Evolutionary conservation across 2,113 vertebrate genomes (phyloP).

Genomic region (Halichoeres trimaculatus): DNA sequence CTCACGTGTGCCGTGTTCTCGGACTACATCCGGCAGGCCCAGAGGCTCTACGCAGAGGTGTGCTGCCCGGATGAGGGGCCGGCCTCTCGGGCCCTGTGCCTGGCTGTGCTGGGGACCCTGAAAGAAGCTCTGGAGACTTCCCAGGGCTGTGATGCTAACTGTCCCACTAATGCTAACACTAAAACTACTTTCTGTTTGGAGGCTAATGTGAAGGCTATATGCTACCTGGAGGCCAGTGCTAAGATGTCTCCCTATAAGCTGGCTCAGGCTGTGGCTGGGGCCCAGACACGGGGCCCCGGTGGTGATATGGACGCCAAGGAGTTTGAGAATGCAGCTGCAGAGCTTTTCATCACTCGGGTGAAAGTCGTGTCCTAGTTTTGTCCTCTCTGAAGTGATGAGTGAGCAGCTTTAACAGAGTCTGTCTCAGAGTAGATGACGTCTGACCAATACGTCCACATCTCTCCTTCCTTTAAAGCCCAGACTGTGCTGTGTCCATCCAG

Average conservation of each 20-base stretch:
- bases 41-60: slow-evolving; percentile 87
- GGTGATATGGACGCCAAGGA: slow-evolving; percentile 89
- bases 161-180: slow-evolving; percentile 50
- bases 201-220: slow-evolving; percentile 58
- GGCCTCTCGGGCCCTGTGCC: slow-evolving; percentile 82
- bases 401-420: background rate
- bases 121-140: slow-evolving; percentile 86
- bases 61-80: slow-evolving; percentile 76
- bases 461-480: background rate
- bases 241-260: slow-evolving; percentile 89
- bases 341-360: slow-evolving; percentile 90
- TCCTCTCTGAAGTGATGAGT: slow-evolving; percentile 18
- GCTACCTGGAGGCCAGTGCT: slow-evolving; percentile 90
- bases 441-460: background rate
- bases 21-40: slow-evolving; percentile 89
- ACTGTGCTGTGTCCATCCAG: too few relatives aligned
- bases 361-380: slow-evolving; percentile 85
- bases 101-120: slow-evolving; percentile 88
- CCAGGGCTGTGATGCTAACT: slow-evolving; percentile 52
- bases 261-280: slow-evolving; percentile 87
- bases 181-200: slow-evolving; percentile 82
- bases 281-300: slow-evolving; percentile 70
- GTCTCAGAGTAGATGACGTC: slow-evolving; percentile 3
- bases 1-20: slow-evolving; percentile 91
- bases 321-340: slow-evolving; percentile 89